These are phyloP conservation scores for Volucella inflata DNA, from an alignment of 2,888 invertebrate genomes.

Conservation along the genomic window DNA sequence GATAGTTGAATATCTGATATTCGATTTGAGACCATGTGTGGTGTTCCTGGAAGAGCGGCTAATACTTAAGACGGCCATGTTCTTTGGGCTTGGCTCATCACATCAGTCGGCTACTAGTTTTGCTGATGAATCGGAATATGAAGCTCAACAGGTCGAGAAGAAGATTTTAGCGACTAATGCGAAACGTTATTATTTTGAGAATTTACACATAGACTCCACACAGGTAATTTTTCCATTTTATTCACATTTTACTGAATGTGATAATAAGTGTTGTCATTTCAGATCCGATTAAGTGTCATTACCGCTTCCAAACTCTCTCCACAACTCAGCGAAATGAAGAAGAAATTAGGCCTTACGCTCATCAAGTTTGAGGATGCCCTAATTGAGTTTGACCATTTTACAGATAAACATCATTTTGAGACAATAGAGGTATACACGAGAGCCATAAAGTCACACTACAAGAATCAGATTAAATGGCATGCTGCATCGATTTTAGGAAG, in stretches of 20 bases:
- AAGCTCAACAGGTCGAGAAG: constrained; percentile 90
- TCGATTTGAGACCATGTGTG: constrained; percentile 92
- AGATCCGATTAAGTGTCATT: constrained; percentile 94
- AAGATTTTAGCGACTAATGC: constrained; percentile 92
- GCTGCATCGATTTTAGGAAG: constrained; percentile 97
- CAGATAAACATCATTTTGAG: constrained; percentile 95
- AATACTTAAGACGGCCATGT: constrained; percentile 89
- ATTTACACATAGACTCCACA: constrained; percentile 90
- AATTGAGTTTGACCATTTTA: constrained; percentile 95
- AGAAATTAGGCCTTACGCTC: constrained; percentile 92
- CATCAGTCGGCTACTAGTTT: constrained; percentile 87
- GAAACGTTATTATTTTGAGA: constrained; percentile 94
- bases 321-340: constrained; percentile 91
- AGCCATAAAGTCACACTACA: constrained; percentile 93
- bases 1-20: constrained; percentile 93
- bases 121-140: constrained; percentile 91
- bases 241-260: no score
- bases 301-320: constrained; percentile 93
- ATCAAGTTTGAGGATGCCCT: constrained; percentile 98
- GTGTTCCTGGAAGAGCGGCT: constrained; percentile 94
- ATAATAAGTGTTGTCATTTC: constrained; percentile 74
- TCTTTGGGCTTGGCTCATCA: constrained; percentile 86
- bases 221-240: constrained; percentile 84
- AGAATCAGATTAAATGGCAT: constrained; percentile 96
- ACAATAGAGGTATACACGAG: constrained; percentile 92